Evolutionary conservation across 2,113 vertebrate genomes (phyloP).

Genomic region (Callithrix jacchus): DNA sequence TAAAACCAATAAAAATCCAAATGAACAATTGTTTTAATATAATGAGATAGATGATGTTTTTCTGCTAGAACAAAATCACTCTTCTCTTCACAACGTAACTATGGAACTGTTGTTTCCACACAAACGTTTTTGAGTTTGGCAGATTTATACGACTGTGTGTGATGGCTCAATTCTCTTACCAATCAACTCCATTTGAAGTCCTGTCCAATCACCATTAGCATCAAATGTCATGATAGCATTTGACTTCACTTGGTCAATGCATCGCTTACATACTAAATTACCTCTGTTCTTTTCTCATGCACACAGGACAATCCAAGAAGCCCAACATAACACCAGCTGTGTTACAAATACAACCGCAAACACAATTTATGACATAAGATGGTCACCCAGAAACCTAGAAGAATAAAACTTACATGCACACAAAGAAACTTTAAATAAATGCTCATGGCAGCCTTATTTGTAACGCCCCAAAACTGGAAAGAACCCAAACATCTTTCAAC

Average conservation of each 20-base stretch:
- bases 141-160: neutral
- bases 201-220: neutral
- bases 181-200: neutral
- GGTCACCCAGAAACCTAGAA: neutral
- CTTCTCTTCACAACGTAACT: neutral
- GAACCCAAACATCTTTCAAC: neutral
- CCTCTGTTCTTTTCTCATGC: neutral
- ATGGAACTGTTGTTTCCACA: neutral
- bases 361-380: neutral
- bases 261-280: neutral
- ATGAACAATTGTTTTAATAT: constrained; percentile 37
- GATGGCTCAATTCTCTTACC: neutral
- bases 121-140: neutral
- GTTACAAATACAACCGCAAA: neutral
- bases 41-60: constrained; percentile 32
- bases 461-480: neutral
- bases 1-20: constrained; percentile 44
- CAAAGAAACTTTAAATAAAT: neutral
- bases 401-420: neutral
- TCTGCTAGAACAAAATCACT: neutral
- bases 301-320: neutral
- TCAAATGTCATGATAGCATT: neutral
- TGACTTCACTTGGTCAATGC: neutral
- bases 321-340: neutral
- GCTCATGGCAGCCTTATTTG: neutral